Evolutionary conservation across 2,888 invertebrate species (phyloP), one percentile per base, ranked within the genome.

Genomic region (Blastobasis adustella): DNA sequence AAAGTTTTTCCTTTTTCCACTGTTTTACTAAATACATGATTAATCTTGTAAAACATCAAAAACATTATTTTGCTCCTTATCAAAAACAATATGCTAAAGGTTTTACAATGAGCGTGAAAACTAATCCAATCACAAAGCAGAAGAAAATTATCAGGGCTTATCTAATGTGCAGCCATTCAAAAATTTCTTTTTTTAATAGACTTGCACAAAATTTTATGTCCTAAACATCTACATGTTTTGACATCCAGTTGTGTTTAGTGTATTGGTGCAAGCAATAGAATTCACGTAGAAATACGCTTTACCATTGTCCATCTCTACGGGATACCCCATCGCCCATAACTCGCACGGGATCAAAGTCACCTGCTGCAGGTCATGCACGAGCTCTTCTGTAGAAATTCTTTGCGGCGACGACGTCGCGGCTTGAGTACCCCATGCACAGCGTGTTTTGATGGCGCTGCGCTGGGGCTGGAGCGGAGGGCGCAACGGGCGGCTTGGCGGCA

Each of bases 121-220:
- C 90, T 63, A 92, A 73, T 51, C 93, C 93, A 71, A 92, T 75
- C 49, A 92, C 90, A 76, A 91, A 96, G n/a, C 95, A 92, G 71
- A 94, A 92, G 54, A 94, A 92, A 57, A 95, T 84, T 84, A 95
- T 95, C 59, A 95, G 90, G 68, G 93, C 92, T 37, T 92, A 83
- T 46, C 93, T 92, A 54, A 95, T 89, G 67, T 93, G 93, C 5
- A 95, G 89, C 86, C 94, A 93, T 36, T 88, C 23, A 23, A 23
- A 23, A 23, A 3, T 23, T 2, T 23, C 23, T 23, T 23, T 2
- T 23, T 23, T 23, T 23, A 23, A 23, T 23, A 23, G 2, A 23
- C 23, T 23, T 2, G 3, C 23, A 2, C 23, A 23, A 23, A 23
- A 23, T 23, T 23, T 23, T 23, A 23, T 1, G 23, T 3, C 3